These are phyloP conservation scores for Dryoscopus gambensis DNA, from an alignment of 2,113 vertebrate species.

Conservation along the genomic window DNA sequence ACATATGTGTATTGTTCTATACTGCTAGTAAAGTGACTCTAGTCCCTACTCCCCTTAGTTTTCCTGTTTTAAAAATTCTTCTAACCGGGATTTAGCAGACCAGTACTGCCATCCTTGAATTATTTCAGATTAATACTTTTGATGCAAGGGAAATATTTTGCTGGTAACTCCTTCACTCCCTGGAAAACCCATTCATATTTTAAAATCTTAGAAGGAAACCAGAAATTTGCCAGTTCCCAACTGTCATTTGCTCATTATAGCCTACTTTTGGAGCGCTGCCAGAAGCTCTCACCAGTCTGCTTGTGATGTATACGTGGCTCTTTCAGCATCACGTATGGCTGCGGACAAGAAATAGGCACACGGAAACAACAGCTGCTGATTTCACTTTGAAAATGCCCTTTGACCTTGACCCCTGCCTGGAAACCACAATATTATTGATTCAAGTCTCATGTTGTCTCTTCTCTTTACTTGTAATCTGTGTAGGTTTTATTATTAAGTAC, in stretches of 20 bases:
- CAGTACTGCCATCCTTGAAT: neutral
- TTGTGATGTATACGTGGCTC: neutral
- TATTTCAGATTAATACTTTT: neutral
- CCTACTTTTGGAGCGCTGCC: neutral
- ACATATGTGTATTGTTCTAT: neutral
- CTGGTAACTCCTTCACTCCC: neutral
- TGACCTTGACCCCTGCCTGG: neutral
- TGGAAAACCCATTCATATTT: neutral
- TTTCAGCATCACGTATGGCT: neutral
- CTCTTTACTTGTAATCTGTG: neutral
- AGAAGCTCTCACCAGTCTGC: neutral
- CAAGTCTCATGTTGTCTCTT: neutral
- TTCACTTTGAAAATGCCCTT: neutral
- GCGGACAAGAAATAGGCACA: neutral
- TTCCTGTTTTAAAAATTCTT: neutral
- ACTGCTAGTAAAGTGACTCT: neutral
- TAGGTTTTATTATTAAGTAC: neutral
- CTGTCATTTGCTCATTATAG: neutral
- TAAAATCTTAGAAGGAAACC: neutral
- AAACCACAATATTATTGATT: neutral
- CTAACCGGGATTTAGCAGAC: neutral
- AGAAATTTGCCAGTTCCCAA: neutral
- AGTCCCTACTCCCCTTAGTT: neutral
- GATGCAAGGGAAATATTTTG: neutral
- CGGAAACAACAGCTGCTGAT: neutral